Base-by-base conservation (phyloP, 2,888 invertebrate genomes). In the Lasioglossum malachurum region DNA sequence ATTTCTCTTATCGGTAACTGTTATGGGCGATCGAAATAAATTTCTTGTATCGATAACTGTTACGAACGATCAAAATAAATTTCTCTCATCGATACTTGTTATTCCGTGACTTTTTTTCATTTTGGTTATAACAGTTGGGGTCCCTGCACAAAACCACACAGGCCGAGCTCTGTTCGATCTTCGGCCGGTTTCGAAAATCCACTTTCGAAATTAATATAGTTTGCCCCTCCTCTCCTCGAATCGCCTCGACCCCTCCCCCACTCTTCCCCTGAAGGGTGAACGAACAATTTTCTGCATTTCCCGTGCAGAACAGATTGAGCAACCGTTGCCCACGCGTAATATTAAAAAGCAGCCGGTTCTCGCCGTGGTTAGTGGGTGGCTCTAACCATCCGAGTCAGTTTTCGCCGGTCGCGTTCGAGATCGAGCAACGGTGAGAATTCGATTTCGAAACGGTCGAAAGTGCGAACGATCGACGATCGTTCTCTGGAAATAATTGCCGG, bases 361-460 rank as follows among this genome's bases (percentile, higher is more conserved):
- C 12, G 60, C 27, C 5, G 14, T 27, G 60, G 60, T 2, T 31
- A 1, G 27, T 27, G 60, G 60, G 60, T 60, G 60, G 60, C 60
- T 60, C 27, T 60, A 60, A 60, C 60, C 60, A 60, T 49, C 75
- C 75, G 71, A 75, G 69, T 38, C 71, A 31, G 67, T 19, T 27
- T 27, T 38, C 57, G 49, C 23, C n/a, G 4, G 60, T 27, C 27
- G 38, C 31, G 23, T 23, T 35, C 19, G 41, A 46, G 67, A 69
- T 57, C 75, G 75, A 19, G 53, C 72, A 19, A 71, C n/a, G 35
- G 72, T 75, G 83, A 81, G 76, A 81, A 80, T 80, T 72, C 27
- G 41, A 4, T 83, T 83, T 71, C 80, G 71, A 75, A 83, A 80
- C 19, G 44, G 23, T 69, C 38, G 69, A 69, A 69, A 69, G 69